Percentiles rank a stretch among this genome's conserved stretches.
These are phyloP conservation scores for Protaetia brevitarsis DNA, from an alignment of 1,140 invertebrate species.

Conservation along the genomic window DNA sequence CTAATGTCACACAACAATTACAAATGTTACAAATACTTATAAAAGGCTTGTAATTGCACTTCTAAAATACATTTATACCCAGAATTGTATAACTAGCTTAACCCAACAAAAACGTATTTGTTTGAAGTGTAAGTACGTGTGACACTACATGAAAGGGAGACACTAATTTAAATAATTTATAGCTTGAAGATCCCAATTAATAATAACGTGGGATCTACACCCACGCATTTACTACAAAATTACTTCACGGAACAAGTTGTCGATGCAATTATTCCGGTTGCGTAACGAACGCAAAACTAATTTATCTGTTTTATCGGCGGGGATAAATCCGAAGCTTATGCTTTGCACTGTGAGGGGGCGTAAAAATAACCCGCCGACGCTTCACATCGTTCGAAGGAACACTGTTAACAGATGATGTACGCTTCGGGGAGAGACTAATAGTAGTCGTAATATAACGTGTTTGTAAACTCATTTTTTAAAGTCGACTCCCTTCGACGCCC, in stretches of 20 bases:
- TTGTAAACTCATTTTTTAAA: conserved; percentile 43
- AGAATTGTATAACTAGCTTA: too few species aligned
- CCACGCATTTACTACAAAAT: too few species aligned
- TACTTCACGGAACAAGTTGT: not conserved
- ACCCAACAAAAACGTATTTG: too few species aligned
- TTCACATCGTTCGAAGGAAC: not conserved
- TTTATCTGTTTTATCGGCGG: conserved; percentile 13
- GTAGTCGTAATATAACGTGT: conserved; percentile 32
- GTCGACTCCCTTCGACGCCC: conserved; percentile 38
- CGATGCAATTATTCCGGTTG: conserved; percentile 1
- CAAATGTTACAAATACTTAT: too few species aligned
- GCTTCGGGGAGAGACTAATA: conserved; percentile 22
- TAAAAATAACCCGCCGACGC: conserved; percentile 13
- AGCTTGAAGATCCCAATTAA: too few species aligned
- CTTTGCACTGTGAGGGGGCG: not conserved
- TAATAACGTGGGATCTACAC: too few species aligned
- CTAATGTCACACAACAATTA: too few species aligned
- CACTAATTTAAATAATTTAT: too few species aligned
- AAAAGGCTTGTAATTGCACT: too few species aligned
- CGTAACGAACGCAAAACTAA: conserved; percentile 3
- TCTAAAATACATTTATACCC: too few species aligned
- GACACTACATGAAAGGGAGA: too few species aligned
- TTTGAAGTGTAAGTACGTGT: too few species aligned
- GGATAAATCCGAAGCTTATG: not conserved
- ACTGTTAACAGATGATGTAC: conserved; percentile 16